Evolutionary conservation across 2,888 invertebrate genomes (phyloP).

Genomic region (Zygothrica quintamaculata): DNA sequence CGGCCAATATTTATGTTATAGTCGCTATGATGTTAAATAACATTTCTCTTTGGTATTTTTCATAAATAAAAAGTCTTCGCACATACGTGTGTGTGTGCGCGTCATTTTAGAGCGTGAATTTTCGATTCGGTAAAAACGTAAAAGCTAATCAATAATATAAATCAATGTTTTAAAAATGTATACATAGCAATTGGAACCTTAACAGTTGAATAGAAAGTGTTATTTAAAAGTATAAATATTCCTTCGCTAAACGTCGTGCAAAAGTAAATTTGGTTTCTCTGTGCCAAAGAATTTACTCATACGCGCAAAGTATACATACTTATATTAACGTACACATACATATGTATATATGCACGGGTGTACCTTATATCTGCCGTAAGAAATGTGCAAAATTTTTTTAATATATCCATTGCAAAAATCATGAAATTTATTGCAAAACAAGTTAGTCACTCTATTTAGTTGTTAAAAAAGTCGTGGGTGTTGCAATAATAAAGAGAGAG

Average conservation of each 20-base stretch:
- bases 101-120: conserved; percentile 67
- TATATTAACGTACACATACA: conserved; percentile 31
- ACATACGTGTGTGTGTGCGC: conserved; percentile 52
- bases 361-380: conserved; percentile 57
- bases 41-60: conserved; percentile 52
- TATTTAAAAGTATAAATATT: conserved; percentile 36
- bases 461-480: conserved; percentile 30
- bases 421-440: conserved; percentile 32
- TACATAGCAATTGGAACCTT: conserved; percentile 13
- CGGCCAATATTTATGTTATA: conserved; percentile 23
- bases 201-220: conserved; percentile 23
- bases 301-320: conserved; percentile 39
- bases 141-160: conserved; percentile 59
- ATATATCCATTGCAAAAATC: conserved; percentile 55
- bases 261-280: conserved; percentile 60
- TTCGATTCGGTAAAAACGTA: conserved; percentile 62
- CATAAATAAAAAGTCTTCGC: conserved; percentile 48
- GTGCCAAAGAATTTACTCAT: conserved; percentile 67
- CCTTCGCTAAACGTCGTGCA: conserved; percentile 29
- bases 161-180: conserved; percentile 30
- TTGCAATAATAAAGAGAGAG: conserved; percentile 22
- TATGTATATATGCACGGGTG: conserved; percentile 38
- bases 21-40: conserved; percentile 29
- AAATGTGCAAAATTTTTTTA: conserved; percentile 72
- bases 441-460: conserved; percentile 36